phyloP scores from a whole-genome alignment of 2,797 vertebrate genomes.

The Rachycentron canadum region DNA sequence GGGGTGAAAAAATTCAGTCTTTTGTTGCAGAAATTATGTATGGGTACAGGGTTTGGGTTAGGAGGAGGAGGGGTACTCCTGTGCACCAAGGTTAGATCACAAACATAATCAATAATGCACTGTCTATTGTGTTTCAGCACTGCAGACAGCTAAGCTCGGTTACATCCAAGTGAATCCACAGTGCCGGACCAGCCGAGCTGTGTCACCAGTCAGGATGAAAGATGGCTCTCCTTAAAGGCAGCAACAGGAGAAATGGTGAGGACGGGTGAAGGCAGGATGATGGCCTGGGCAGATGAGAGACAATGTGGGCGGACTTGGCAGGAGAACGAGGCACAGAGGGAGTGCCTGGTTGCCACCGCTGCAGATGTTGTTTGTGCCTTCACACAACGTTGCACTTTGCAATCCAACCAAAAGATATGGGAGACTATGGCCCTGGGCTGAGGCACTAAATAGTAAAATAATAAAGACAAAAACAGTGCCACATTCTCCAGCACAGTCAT shows the following conservation, averaged over 20 bases:
- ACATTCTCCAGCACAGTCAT: neutral
- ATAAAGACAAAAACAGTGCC: constrained; percentile 12
- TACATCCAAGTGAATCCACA: constrained; percentile 53
- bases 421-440: constrained; percentile 14
- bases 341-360: constrained; percentile 57
- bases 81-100: constrained; percentile 66
- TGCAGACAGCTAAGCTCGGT: constrained; percentile 54
- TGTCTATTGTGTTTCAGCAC: constrained; percentile 65
- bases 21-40: constrained; percentile 62
- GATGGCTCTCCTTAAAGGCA: constrained; percentile 43
- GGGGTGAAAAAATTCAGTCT: neutral
- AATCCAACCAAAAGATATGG: constrained; percentile 35
- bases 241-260: constrained; percentile 32
- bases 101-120: constrained; percentile 76
- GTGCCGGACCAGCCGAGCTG: constrained; percentile 9
- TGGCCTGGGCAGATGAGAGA: constrained; percentile 69
- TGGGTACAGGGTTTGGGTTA: constrained; percentile 6
- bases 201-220: constrained; percentile 64
- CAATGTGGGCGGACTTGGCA: constrained; percentile 65
- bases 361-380: constrained; percentile 73
- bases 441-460: constrained; percentile 35
- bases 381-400: constrained; percentile 42
- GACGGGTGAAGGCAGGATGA: constrained; percentile 39
- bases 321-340: constrained; percentile 59
- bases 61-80: constrained; percentile 17